Evolutionary conservation across 2,113 vertebrate species (phyloP), one percentile per base, ranked within the genome.

Genomic region (Chaetorhynchus papuensis): DNA sequence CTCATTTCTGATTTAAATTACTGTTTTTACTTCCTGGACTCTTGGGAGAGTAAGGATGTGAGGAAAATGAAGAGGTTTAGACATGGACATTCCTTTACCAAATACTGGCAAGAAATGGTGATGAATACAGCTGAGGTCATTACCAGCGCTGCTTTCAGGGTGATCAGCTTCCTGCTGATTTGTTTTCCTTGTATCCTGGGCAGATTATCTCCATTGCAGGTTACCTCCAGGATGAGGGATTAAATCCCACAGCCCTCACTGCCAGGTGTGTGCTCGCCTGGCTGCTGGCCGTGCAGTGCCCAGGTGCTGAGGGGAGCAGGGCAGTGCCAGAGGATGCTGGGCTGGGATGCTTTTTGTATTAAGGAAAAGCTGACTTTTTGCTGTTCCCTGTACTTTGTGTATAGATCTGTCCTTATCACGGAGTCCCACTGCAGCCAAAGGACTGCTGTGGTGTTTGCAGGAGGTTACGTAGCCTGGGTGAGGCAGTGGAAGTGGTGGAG

Each of bases 1-100:
- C 97, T 97, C 97, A 93, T 97, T 96, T 95, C 97, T 97, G 90
- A 96, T 97, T 96, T 95, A 96, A 96, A 97, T 97, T 95, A 95
- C 96, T 91, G 83, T 72, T 95, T 84, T 94, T 90, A 96, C 95
- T 96, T 97, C 94, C 94, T 97, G 93, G 92, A 80, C 83, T 97
- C 94, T 89, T 81, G 88, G 96, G 96, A 97, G 96, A 97, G 91
- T 94, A 60, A 96, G 91, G 96, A 94, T 93, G 95, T 96, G 97
- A 83, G 77, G 90, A 80, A 92, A 96, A 96, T 83, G 90, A 94
- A 95, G 97, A 96, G 84, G 94, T 94, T 96, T 95, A 94, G 95
- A 56, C 90, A 74, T 78, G 94, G 91, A 91, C 83, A 93, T 97
- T 97, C 96, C 87, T 97, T 97, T 83, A 72, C 79, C 72, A 42